Evolutionary conservation across 2,888 invertebrate species (phyloP).

Genomic region (Smittia sp.): DNA sequence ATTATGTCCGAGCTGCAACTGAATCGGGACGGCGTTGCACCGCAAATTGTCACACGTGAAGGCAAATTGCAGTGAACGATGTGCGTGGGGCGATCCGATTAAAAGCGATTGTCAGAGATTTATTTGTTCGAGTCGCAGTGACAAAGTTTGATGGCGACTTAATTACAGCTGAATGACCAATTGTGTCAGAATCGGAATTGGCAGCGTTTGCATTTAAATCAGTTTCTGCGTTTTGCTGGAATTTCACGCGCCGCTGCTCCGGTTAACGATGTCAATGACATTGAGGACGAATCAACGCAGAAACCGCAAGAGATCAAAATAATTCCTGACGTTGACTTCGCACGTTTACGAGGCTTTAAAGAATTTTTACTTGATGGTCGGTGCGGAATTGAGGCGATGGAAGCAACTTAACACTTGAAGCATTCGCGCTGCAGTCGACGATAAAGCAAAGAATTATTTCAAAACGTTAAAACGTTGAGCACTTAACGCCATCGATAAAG

Average conservation of each 20-base stretch:
- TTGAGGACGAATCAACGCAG: not conserved
- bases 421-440: not conserved
- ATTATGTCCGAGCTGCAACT: conserved; percentile 15
- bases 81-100: not conserved
- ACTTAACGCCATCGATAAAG: not conserved
- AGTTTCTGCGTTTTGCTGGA: not conserved
- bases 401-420: not conserved
- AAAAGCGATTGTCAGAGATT: conserved; percentile 6
- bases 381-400: not conserved
- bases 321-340: not conserved
- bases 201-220: not conserved
- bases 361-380: not conserved
- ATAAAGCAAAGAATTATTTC: conserved; percentile 8
- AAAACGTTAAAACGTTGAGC: not conserved
- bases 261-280: not conserved
- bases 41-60: conserved; percentile 5
- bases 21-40: not conserved
- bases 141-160: conserved; percentile 4
- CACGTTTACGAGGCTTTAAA: conserved; percentile 9
- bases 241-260: not conserved
- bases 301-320: conserved; percentile 10
- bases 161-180: conserved; percentile 24
- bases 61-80: not conserved
- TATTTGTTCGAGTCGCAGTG: not conserved
- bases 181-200: not conserved